These are phyloP conservation scores for Leucania comma DNA, from an alignment of 2,888 invertebrate species.

Conservation along the genomic window DNA sequence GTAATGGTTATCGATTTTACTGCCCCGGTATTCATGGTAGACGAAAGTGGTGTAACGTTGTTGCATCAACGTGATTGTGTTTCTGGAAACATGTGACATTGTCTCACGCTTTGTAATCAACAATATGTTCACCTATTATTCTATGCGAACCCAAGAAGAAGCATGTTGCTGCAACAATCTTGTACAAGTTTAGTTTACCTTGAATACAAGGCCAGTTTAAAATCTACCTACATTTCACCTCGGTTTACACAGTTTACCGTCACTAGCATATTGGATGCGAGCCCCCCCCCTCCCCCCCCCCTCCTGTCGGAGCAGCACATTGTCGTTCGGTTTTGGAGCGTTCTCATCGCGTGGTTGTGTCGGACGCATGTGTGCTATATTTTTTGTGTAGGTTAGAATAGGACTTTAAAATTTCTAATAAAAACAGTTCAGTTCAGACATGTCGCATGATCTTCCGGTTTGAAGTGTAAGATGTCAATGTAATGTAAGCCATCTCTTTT, in stretches of 20 bases:
- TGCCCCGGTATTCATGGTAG: not conserved
- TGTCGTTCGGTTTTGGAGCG: slow-evolving; percentile 29
- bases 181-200: not conserved
- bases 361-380: slow-evolving; percentile 35
- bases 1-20: slow-evolving; percentile 2
- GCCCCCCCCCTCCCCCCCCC: not conserved
- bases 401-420: not conserved
- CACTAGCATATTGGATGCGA: slow-evolving; percentile 6
- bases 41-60: not conserved
- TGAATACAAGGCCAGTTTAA: not conserved
- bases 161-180: not conserved
- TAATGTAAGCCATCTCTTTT: no score
- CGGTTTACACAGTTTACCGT: not conserved
- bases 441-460: no score
- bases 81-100: not conserved
- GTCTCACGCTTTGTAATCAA: not conserved
- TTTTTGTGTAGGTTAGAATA: not conserved
- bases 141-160: not conserved
- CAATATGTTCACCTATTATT: not conserved
- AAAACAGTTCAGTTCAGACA: not conserved
- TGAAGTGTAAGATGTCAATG: no score
- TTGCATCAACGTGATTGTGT: not conserved
- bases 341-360: slow-evolving; percentile 46
- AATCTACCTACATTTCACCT: not conserved
- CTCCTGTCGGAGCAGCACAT: slow-evolving; percentile 16